Conservation (phyloP, 2,797 vertebrate species). For the Distichodus sexfasciatus region DNA sequence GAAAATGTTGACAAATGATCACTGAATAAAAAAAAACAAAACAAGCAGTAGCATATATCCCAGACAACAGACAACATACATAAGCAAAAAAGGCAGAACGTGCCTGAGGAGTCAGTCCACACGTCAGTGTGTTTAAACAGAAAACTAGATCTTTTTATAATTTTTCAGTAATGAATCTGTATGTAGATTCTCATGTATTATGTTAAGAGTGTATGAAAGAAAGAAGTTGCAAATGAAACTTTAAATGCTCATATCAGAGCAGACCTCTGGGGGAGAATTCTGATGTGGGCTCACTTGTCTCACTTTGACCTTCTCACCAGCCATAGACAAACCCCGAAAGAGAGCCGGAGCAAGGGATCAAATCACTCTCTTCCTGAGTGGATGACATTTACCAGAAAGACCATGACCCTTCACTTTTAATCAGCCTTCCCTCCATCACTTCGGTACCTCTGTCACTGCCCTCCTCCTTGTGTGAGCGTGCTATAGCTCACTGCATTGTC, state of each 20-base stretch:
- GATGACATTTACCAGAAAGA: constrained; percentile 81
- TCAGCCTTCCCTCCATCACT: constrained; percentile 28
- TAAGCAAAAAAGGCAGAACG: too few species aligned
- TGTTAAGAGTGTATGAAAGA: background rate
- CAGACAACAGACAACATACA: too few species aligned
- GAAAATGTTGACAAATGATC: background rate
- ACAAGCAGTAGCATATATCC: background rate
- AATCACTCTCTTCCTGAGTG: constrained; percentile 66
- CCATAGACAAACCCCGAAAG: constrained; percentile 48
- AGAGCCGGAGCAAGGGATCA: constrained; percentile 62
- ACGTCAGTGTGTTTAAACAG: background rate
- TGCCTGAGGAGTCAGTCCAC: too few species aligned
- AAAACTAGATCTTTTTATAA: too few species aligned
- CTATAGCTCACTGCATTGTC: background rate
- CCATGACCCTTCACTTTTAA: constrained; percentile 74
- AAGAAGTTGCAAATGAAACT: background rate
- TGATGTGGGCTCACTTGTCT: constrained; percentile 31
- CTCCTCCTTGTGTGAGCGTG: background rate
- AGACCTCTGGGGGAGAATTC: constrained; percentile 48
- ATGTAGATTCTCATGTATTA: background rate
- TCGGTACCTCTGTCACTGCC: constrained; percentile 12
- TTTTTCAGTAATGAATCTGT: too few species aligned
- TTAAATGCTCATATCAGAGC: constrained; percentile 8
- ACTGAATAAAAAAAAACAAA: background rate
- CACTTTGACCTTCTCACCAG: constrained; percentile 71